A percentile compares a stretch with the other conserved stretches of the same genome.
phyloP scores from a whole-genome alignment of 2,888 invertebrate species.

The Gortyna flavago region DNA sequence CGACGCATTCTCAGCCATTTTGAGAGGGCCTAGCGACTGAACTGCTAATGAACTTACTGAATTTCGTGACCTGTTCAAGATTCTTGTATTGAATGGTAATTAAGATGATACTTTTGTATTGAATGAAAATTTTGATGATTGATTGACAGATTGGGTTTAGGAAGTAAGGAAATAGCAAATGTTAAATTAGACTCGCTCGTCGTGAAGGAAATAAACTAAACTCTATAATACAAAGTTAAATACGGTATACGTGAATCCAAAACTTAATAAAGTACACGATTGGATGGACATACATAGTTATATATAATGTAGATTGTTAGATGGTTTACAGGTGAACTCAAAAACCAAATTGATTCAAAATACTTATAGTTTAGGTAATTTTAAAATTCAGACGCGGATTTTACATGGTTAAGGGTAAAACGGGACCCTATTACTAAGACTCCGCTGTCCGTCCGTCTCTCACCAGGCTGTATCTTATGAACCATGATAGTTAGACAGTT shows the following conservation, averaged over 20 bases:
- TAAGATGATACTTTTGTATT: background rate
- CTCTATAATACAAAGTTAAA: background rate
- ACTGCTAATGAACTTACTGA: background rate
- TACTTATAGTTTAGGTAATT: no score
- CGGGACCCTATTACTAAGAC: no score
- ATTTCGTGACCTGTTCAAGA: conserved; percentile 8
- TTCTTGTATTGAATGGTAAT: background rate
- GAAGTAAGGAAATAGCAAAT: background rate
- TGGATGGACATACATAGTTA: background rate
- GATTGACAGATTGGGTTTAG: background rate
- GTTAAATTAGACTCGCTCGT: background rate
- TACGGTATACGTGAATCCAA: background rate
- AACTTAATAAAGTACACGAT: background rate
- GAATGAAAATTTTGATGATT: background rate
- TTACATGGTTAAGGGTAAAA: no score
- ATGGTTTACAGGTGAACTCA: background rate
- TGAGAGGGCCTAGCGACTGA: conserved; percentile 4
- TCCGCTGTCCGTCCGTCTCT: no score
- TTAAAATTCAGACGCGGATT: background rate
- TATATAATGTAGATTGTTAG: background rate
- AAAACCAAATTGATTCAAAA: conserved; percentile 1
- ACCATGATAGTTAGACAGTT: no score
- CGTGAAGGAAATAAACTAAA: background rate
- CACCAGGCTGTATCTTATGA: no score
- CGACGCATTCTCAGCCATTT: conserved; percentile 30